Percentiles rank a stretch among this genome's conserved stretches.
Evolutionary conservation across 2,797 vertebrate genomes (phyloP).

Genomic region (Pseudochaenichthys georgianus): DNA sequence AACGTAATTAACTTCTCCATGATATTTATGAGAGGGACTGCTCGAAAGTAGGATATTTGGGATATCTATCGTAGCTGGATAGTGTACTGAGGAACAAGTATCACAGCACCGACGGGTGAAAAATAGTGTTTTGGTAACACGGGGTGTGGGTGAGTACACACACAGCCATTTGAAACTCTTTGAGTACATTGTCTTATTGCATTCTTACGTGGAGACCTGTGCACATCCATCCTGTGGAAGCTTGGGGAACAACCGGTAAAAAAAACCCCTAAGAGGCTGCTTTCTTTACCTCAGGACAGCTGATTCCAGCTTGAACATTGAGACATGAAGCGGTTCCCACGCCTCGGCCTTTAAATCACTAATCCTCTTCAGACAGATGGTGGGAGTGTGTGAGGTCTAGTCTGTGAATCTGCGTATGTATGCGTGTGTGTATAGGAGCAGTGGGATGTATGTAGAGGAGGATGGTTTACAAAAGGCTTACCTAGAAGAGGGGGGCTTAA

Average conservation of each 20-base stretch:
- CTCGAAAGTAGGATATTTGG: too few species aligned
- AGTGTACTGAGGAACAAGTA: too few species aligned
- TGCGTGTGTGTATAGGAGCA: constrained; percentile 35
- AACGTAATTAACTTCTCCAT: too few species aligned
- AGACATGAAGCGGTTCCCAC: constrained; percentile 73
- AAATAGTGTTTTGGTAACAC: too few species aligned
- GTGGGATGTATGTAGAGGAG: constrained; percentile 25
- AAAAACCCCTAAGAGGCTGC: constrained; percentile 24
- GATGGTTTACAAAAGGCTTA: constrained; percentile 49
- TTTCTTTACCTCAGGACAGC: constrained; percentile 71
- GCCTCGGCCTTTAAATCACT: constrained; percentile 66
- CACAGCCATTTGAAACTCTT: constrained; percentile 21
- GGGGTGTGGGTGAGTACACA: not conserved
- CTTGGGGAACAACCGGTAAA: constrained; percentile 18
- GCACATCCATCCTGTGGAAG: not conserved
- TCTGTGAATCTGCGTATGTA: constrained; percentile 19
- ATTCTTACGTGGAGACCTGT: constrained; percentile 10
- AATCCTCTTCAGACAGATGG: constrained; percentile 71
- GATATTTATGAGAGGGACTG: too few species aligned
- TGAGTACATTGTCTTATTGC: constrained; percentile 1
- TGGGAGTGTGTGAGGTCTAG: constrained; percentile 33
- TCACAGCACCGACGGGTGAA: too few species aligned
- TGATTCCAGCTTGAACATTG: constrained; percentile 44
- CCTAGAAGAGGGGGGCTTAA: constrained; percentile 63
- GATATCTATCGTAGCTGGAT: too few species aligned